These are phyloP conservation scores for Cyanoderma ruficeps DNA, from an alignment of 2,113 vertebrate species.

Conservation along the genomic window DNA sequence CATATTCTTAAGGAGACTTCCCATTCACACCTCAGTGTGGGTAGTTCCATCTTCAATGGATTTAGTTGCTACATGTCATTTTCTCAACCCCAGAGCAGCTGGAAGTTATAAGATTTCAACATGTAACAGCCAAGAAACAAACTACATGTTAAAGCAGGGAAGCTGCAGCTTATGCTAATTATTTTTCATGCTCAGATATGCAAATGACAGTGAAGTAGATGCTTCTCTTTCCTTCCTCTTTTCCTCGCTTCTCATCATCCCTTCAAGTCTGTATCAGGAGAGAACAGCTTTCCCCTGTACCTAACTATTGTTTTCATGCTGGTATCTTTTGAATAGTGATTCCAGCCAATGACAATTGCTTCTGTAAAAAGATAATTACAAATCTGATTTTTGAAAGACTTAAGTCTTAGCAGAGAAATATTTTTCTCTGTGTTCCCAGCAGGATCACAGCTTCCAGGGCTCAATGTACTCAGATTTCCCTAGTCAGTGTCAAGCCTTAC, in stretches of 20 bases:
- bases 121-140: constrained; percentile 9
- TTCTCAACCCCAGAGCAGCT: constrained; percentile 1
- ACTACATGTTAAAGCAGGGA: background rate
- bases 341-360: fast-evolving
- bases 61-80: constrained; percentile 25
- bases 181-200: constrained; percentile 20
- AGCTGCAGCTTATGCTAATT: constrained; percentile 22
- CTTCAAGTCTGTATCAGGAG: background rate
- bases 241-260: background rate
- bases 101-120: background rate
- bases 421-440: background rate
- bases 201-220: background rate
- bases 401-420: background rate
- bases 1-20: background rate
- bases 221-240: background rate
- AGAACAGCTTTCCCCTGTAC: background rate
- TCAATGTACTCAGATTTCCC: background rate
- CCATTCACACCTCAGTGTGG: constrained; percentile 18
- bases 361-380: background rate
- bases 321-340: background rate
- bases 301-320: background rate
- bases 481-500: constrained; percentile 20
- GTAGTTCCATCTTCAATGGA: constrained; percentile 27
- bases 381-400: background rate
- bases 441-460: constrained; percentile 8